phyloP scores from a whole-genome alignment of 2,888 invertebrate species.

The Hedychridium roseum region DNA sequence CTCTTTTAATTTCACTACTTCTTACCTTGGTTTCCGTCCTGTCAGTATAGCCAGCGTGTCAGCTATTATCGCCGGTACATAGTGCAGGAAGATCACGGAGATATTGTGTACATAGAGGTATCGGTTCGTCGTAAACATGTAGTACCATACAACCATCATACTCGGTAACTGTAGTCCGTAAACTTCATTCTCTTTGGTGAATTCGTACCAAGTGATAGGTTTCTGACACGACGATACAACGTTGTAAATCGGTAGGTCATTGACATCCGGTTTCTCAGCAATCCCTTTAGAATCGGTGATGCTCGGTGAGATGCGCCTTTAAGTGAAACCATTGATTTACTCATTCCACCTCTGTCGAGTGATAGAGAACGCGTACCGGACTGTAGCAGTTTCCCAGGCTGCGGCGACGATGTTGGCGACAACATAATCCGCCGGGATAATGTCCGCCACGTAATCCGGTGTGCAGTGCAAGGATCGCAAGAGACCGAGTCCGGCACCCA shows the following conservation, averaged over 20 bases:
- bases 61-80: slow-evolving; percentile 69
- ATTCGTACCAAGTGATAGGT: slow-evolving; percentile 79
- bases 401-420: slow-evolving; percentile 70
- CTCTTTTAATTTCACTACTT: slow-evolving; percentile 24
- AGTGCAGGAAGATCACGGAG: slow-evolving; percentile 68
- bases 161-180: slow-evolving; percentile 69
- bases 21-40: slow-evolving; percentile 72
- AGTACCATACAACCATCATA: slow-evolving; percentile 71
- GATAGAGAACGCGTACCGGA: neutral
- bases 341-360: too few species aligned
- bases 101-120: slow-evolving; percentile 67
- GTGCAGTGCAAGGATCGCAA: slow-evolving; percentile 69
- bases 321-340: neutral
- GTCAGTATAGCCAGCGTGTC: slow-evolving; percentile 66
- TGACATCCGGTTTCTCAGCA: slow-evolving; percentile 19
- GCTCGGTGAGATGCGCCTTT: neutral
- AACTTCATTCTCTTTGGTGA: slow-evolving; percentile 67
- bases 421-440: slow-evolving; percentile 75
- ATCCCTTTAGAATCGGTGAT: neutral
- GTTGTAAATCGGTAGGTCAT: slow-evolving; percentile 79
- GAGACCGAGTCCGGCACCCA: slow-evolving; percentile 69
- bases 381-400: slow-evolving; percentile 68
- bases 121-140: slow-evolving; percentile 68
- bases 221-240: slow-evolving; percentile 84
- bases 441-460: slow-evolving; percentile 67